Conservation (phyloP, 2,888 invertebrate species). For the Morpho achilles region DNA sequence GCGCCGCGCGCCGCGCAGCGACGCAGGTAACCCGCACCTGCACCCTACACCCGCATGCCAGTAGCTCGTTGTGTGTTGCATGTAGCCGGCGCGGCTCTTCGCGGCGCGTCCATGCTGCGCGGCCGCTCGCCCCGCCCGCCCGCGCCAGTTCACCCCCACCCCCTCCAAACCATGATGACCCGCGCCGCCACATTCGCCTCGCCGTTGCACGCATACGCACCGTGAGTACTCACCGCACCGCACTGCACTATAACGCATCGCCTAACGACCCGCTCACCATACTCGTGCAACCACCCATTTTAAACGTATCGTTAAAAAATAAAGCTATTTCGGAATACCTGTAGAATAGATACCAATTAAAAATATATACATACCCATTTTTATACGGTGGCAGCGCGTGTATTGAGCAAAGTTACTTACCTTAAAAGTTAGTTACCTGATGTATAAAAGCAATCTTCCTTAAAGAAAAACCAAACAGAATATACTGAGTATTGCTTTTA, state of each 20-base stretch:
- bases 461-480: too few species aligned
- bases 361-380: too few species aligned
- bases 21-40: constrained; percentile 56
- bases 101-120: constrained; percentile 82
- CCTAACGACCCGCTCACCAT: constrained; percentile 15
- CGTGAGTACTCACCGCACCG: constrained; percentile 83
- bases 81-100: constrained; percentile 84
- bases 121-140: constrained; percentile 84
- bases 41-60: constrained; percentile 55
- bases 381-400: too few species aligned
- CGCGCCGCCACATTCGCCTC: constrained; percentile 86
- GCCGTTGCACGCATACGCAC: constrained; percentile 93
- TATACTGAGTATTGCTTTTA: too few species aligned
- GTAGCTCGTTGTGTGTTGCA: constrained; percentile 48
- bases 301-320: too few species aligned
- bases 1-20: constrained; percentile 86
- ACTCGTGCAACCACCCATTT: constrained; percentile 2
- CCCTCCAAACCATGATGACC: constrained; percentile 72
- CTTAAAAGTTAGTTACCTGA: too few species aligned
- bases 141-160: constrained; percentile 72
- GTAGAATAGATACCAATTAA: too few species aligned
- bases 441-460: too few species aligned
- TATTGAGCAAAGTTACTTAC: too few species aligned
- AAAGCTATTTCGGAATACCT: too few species aligned
- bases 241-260: constrained; percentile 13